A percentile compares a stretch with the other conserved stretches of the same genome.
These are phyloP conservation scores for Monopis laevigella DNA, from an alignment of 2,888 invertebrate genomes.

Conservation along the genomic window DNA sequence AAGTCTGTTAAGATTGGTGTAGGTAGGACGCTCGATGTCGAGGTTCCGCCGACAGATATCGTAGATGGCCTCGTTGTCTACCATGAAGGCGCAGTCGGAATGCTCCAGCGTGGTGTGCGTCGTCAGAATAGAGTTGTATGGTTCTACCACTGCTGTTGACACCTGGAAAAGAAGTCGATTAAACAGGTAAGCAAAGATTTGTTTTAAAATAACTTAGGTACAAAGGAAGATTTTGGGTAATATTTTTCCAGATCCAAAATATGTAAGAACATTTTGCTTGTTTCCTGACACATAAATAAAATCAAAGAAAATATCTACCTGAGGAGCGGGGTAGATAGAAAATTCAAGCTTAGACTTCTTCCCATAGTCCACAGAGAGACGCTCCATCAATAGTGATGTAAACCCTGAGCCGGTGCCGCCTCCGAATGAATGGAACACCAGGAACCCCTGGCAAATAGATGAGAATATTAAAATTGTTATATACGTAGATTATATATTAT, in stretches of 20 bases:
- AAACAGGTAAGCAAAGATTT: neutral
- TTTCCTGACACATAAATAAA: neutral
- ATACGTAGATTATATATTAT: neutral
- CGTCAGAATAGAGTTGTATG: conserved; percentile 92
- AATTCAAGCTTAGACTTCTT: conserved; percentile 95
- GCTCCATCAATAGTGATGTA: conserved; percentile 91
- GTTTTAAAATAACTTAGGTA: too few relatives aligned
- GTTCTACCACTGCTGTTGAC: conserved; percentile 83
- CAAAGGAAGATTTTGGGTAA: too few relatives aligned
- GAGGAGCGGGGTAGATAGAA: conserved; percentile 94
- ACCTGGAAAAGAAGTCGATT: conserved; percentile 59
- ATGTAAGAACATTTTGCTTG: neutral
- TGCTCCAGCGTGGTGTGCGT: conserved; percentile 91
- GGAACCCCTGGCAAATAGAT: conserved; percentile 72
- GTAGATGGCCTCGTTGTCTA: conserved; percentile 90
- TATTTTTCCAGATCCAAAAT: neutral
- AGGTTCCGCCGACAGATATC: conserved; percentile 89
- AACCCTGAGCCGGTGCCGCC: conserved; percentile 94
- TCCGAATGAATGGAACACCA: conserved; percentile 93
- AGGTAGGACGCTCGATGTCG: conserved; percentile 85
- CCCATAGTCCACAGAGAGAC: conserved; percentile 90
- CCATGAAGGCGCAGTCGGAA: conserved; percentile 92
- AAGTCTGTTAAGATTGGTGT: conserved; percentile 87
- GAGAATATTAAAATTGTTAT: neutral
- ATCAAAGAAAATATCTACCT: conserved; percentile 65